These are phyloP conservation scores for Tipula unca DNA, from an alignment of 2,888 invertebrate genomes.

Conservation along the genomic window DNA sequence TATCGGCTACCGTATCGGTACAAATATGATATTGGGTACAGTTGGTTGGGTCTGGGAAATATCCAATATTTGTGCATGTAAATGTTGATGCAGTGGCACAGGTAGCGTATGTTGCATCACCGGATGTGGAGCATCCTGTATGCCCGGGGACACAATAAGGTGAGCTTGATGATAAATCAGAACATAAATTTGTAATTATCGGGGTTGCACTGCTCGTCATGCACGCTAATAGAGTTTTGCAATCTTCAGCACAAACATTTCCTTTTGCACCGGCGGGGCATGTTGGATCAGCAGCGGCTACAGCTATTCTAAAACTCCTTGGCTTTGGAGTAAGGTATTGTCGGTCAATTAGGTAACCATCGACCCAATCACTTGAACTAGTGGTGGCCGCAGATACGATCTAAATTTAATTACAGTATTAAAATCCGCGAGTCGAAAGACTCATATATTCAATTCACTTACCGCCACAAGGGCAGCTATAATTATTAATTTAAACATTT, in stretches of 20 bases:
- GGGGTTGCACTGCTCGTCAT: neutral
- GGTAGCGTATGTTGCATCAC: neutral
- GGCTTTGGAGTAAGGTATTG: neutral
- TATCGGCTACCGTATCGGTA: neutral
- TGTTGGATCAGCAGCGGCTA: neutral
- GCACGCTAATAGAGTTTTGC: neutral
- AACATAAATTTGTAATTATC: neutral
- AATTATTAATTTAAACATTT: neutral
- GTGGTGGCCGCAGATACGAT: neutral
- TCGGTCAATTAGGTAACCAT: neutral
- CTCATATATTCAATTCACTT: neutral
- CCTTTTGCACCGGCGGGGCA: neutral
- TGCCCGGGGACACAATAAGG: neutral
- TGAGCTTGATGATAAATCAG: neutral
- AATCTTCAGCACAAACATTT: neutral
- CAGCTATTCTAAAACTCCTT: neutral
- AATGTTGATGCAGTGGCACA: neutral
- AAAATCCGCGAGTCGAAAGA: neutral
- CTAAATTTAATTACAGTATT: neutral
- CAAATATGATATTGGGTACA: neutral
- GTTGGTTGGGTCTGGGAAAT: neutral
- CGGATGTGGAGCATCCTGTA: neutral
- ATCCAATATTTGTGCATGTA: neutral
- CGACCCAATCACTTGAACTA: neutral
- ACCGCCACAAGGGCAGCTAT: neutral